Evolutionary conservation across 2,888 invertebrate species (phyloP), one percentile per base, ranked within the genome.

Genomic region (Ochlodes sylvanus): DNA sequence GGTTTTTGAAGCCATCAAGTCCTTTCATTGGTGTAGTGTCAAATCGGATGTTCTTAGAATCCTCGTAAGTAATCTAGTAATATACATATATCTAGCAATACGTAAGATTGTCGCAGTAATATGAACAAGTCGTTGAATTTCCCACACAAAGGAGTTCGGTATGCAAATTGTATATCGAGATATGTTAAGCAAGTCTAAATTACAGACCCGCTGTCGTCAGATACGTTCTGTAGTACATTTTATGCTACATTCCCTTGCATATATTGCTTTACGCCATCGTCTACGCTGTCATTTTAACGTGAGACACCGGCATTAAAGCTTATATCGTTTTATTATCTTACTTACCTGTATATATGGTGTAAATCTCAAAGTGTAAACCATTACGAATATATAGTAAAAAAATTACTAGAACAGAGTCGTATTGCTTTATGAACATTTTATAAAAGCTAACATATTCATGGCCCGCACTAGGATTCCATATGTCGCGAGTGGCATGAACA

Each of bases 171-270:
- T 32, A 44, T 21, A 34, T 61, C 17, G 47, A 47, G 44, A 47
- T 32, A 47, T 32, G 60, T 61, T 61, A 61, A 61, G 32, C 60
- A 60, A 60, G 19, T 50, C 47, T 60, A 44, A 47, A 60, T 60
- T 60, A 60, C 15, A 60, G 44, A 15, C 32, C 27, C 15, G n/a
- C 60, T 60, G 44, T 60, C 47, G 60, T 60, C 32, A 47, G 44
- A 47, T 47, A 47, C 32, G 17, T 32, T 60, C 7, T 32, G 15
- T 15, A 21, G 42, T 42, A 60, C 32, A 44, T 44, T 44, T 27
- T 27, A 27, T 15, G 60, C 44, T 44, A 42, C 42, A 44, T 57
- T 57, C 41, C 41, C 57, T 57, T 57, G 57, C 57, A 42, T 57
- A 57, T 41, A 57, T 47, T 50, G 50, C 19, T 19, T 19, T 19